A percentile compares a stretch with the other conserved stretches of the same genome.
These are phyloP conservation scores for Rhinolophus sinicus DNA, from an alignment of 2,113 vertebrate genomes.

Conservation along the genomic window DNA sequence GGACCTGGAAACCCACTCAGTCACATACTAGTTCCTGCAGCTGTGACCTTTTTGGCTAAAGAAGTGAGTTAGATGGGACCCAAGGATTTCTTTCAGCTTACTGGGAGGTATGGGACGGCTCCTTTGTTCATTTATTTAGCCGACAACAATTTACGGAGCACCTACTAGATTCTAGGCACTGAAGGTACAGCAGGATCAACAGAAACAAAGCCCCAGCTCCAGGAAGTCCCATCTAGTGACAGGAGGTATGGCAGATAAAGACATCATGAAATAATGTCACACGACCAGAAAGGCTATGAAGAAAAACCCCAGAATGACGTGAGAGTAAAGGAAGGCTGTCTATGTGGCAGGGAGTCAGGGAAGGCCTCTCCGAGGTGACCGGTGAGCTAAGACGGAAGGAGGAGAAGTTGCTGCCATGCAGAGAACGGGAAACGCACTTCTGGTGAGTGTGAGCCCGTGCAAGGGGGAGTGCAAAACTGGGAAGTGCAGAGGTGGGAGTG, in stretches of 20 bases:
- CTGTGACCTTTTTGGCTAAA: background rate
- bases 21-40: background rate
- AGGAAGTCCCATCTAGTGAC: background rate
- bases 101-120: background rate
- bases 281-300: accelerated
- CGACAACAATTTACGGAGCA: background rate
- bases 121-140: background rate
- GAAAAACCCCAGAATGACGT: background rate
- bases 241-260: background rate
- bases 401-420: background rate
- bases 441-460: background rate
- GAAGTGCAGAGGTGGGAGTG: background rate
- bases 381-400: background rate
- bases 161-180: background rate
- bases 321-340: background rate
- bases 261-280: accelerated
- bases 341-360: background rate
- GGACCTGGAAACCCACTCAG: background rate
- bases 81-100: background rate
- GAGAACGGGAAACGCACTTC: background rate
- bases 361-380: background rate
- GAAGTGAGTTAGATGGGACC: background rate
- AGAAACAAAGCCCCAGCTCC: background rate
- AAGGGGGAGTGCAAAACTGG: background rate
- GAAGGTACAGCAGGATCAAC: background rate